A percentile compares a stretch with the other conserved stretches of the same genome.
Conservation (phyloP, 1,140 invertebrate genomes). For the Drosophila lini region DNA sequence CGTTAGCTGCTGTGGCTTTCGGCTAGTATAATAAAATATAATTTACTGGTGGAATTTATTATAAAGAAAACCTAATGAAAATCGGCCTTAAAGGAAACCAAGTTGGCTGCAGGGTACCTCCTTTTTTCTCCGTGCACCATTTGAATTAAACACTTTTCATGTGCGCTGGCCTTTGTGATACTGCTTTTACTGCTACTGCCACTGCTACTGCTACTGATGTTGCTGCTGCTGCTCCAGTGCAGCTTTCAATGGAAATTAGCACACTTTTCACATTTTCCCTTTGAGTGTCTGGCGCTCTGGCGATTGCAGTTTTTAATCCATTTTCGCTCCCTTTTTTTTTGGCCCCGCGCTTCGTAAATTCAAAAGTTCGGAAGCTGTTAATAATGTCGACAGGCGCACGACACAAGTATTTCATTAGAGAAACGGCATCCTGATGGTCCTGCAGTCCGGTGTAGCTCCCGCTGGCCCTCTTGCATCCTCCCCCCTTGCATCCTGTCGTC, state of each 20-base stretch:
- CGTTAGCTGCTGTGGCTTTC: no score
- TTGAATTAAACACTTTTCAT: slow-evolving; percentile 71
- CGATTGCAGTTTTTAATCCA: slow-evolving; percentile 50
- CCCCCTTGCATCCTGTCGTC: slow-evolving; percentile 19
- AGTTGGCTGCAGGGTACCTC: no score
- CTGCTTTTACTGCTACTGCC: not conserved
- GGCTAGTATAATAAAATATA: no score
- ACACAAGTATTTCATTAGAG: slow-evolving; percentile 81
- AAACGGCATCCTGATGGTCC: slow-evolving; percentile 33
- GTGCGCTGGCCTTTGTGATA: slow-evolving; percentile 48
- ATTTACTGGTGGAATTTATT: no score
- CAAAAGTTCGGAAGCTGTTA: slow-evolving; percentile 79
- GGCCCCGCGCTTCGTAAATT: slow-evolving; percentile 48
- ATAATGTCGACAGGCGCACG: slow-evolving; percentile 78
- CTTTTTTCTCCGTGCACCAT: slow-evolving; percentile 19
- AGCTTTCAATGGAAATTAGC: slow-evolving; percentile 68
- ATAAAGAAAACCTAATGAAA: no score
- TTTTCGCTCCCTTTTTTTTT: slow-evolving; percentile 25
- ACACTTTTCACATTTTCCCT: slow-evolving; percentile 70
- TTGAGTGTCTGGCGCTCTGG: slow-evolving; percentile 33
- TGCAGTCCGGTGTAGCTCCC: slow-evolving; percentile 7
- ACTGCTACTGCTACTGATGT: not conserved
- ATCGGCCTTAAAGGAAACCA: no score
- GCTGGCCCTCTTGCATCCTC: not conserved
- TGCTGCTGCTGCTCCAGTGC: slow-evolving; percentile 14